These are phyloP conservation scores for Anas platyrhynchos DNA, from an alignment of 2,113 vertebrate species.

Conservation along the genomic window DNA sequence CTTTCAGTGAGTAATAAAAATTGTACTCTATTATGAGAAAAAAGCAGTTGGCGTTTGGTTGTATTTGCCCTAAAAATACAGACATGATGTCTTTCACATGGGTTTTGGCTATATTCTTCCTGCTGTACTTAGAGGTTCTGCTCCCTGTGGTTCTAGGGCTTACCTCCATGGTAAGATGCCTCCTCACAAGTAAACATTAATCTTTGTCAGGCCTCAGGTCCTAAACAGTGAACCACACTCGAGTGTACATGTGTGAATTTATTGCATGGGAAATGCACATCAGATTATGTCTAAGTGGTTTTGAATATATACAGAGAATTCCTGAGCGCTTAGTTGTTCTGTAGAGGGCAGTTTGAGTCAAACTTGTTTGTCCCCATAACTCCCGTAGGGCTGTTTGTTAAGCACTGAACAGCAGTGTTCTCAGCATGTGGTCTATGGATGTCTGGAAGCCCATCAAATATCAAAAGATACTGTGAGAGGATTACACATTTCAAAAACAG, in stretches of 20 bases:
- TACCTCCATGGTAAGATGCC: background rate
- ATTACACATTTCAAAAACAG: slow-evolving; percentile 10
- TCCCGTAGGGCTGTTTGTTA: slow-evolving; percentile 9
- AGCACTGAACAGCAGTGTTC: slow-evolving; percentile 23
- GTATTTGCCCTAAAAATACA: background rate
- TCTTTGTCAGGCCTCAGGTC: background rate
- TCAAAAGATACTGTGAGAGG: slow-evolving; percentile 14
- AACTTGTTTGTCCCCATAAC: slow-evolving; percentile 2
- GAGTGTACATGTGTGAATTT: background rate
- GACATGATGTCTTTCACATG: background rate
- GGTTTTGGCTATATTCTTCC: background rate
- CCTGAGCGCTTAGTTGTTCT: background rate
- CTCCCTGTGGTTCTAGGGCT: background rate
- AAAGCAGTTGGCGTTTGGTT: slow-evolving; percentile 4
- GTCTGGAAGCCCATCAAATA: slow-evolving; percentile 40
- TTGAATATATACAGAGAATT: slow-evolving; percentile 9
- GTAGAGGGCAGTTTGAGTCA: background rate
- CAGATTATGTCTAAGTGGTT: background rate
- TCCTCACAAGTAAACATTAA: background rate
- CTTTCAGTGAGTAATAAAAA: slow-evolving; percentile 35
- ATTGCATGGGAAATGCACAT: slow-evolving; percentile 4
- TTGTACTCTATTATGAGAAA: slow-evolving; percentile 37
- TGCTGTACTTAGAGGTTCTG: background rate
- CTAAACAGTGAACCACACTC: background rate
- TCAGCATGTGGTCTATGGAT: slow-evolving; percentile 20